Conservation (phyloP, 2,113 vertebrate species). For the Apteryx owenii region DNA sequence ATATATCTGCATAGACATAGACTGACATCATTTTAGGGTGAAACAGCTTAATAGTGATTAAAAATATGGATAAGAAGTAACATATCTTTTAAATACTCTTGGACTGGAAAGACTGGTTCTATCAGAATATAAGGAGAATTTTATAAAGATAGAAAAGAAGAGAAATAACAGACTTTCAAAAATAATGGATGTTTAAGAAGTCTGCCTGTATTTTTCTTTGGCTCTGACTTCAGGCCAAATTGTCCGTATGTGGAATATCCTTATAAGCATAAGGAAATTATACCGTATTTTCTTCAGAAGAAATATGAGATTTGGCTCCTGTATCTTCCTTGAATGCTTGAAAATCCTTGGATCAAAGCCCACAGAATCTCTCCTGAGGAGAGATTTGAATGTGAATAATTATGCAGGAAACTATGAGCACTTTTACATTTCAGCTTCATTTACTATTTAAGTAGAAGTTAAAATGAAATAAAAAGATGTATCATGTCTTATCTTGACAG, state of each 20-base stretch:
- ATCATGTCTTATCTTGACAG: slow-evolving; percentile 59
- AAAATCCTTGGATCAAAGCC: slow-evolving; percentile 53
- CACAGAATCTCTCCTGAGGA: slow-evolving; percentile 42
- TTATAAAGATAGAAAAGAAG: neutral
- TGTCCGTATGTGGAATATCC: neutral
- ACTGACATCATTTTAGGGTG: neutral
- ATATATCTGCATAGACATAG: neutral
- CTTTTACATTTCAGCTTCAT: slow-evolving; percentile 57
- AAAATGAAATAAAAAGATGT: slow-evolving; percentile 57
- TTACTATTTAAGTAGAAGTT: slow-evolving; percentile 56
- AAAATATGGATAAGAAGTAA: neutral
- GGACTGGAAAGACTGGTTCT: neutral
- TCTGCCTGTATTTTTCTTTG: neutral
- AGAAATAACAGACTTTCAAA: neutral
- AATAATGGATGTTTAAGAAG: neutral
- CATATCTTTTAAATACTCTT: neutral
- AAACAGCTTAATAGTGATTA: neutral
- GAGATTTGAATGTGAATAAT: slow-evolving; percentile 39
- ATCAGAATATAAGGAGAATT: neutral
- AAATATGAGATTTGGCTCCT: slow-evolving; percentile 12
- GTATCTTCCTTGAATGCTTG: slow-evolving; percentile 13
- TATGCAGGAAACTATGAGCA: slow-evolving; percentile 29
- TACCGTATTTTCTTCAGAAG: neutral
- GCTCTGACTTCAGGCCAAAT: slow-evolving; percentile 15
- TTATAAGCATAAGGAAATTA: slow-evolving; percentile 6